A percentile compares a stretch with the other conserved stretches of the same genome.
phyloP scores from a whole-genome alignment of 2,888 invertebrate genomes.

The Lysandra coridon region DNA sequence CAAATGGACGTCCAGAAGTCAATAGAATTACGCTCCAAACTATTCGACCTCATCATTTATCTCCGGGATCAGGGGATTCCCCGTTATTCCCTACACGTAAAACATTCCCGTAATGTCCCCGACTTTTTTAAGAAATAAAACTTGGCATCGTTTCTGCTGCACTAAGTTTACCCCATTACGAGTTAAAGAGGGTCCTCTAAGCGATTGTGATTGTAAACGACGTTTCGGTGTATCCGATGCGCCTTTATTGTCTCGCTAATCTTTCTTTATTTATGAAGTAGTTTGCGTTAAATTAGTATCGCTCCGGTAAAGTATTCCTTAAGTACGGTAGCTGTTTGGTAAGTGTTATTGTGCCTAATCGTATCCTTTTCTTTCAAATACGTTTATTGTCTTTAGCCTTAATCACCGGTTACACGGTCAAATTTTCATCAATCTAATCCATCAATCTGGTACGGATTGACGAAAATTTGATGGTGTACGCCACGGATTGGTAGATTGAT shows the following conservation, averaged over 20 bases:
- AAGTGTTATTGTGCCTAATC: neutral
- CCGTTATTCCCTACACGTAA: slow-evolving; percentile 55
- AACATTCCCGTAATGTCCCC: slow-evolving; percentile 55
- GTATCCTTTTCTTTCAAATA: neutral
- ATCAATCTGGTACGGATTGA: no score
- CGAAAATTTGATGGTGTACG: no score
- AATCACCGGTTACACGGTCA: no score
- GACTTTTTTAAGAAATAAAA: slow-evolving; percentile 62
- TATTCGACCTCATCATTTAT: slow-evolving; percentile 28
- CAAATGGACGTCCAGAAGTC: slow-evolving; percentile 19
- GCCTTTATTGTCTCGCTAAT: slow-evolving; percentile 5
- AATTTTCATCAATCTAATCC: no score
- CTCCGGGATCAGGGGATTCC: slow-evolving; percentile 33
- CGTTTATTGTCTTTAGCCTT: neutral
- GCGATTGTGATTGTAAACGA: slow-evolving; percentile 32
- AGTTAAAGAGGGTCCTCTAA: slow-evolving; percentile 36
- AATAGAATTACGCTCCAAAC: slow-evolving; percentile 26
- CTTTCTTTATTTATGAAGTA: slow-evolving; percentile 22
- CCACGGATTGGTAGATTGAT: no score
- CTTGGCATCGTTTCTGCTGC: slow-evolving; percentile 43
- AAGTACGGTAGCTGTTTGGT: slow-evolving; percentile 7
- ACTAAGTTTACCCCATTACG: slow-evolving; percentile 38
- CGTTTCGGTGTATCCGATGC: slow-evolving; percentile 29
- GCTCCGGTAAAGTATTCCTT: slow-evolving; percentile 8
- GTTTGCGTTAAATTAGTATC: slow-evolving; percentile 21